Evolutionary conservation across 2,888 invertebrate genomes (phyloP).

Genomic region (Priapulus caudatus): DNA sequence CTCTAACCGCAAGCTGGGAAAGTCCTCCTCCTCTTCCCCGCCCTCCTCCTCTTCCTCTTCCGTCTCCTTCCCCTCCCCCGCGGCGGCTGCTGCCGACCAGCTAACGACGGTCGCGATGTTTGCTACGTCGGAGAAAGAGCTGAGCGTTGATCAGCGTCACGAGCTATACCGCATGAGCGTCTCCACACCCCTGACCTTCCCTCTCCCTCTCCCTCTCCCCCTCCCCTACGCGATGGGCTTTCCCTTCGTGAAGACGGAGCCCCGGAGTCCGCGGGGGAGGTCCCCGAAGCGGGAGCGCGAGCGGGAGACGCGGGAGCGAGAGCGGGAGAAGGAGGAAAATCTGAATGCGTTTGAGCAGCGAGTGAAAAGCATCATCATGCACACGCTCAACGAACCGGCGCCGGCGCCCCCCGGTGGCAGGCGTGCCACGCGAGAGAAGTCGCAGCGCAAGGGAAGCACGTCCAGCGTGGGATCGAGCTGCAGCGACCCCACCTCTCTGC

Average conservation of each 20-base stretch:
- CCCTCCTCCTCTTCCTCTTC: too few species aligned
- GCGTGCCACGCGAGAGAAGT: not conserved
- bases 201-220: not conserved
- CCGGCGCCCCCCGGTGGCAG: not conserved
- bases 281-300: not conserved
- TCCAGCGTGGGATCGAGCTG: not conserved
- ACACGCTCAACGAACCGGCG: not conserved
- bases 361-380: not conserved
- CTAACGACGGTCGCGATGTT: too few species aligned
- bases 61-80: too few species aligned
- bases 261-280: not conserved
- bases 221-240: not conserved
- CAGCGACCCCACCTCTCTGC: too few species aligned
- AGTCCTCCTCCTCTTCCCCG: not conserved
- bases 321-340: not conserved
- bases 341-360: constrained; percentile 1
- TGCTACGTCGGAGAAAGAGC: not conserved
- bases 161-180: not conserved
- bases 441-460: not conserved
- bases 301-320: not conserved
- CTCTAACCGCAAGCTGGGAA: too few species aligned
- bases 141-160: not conserved
- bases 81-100: too few species aligned
- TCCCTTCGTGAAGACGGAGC: not conserved
- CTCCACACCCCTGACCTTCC: not conserved